Evolutionary conservation across 2,797 vertebrate species (phyloP), one percentile per base, ranked within the genome.

Genomic region (Brachymystax lenok): DNA sequence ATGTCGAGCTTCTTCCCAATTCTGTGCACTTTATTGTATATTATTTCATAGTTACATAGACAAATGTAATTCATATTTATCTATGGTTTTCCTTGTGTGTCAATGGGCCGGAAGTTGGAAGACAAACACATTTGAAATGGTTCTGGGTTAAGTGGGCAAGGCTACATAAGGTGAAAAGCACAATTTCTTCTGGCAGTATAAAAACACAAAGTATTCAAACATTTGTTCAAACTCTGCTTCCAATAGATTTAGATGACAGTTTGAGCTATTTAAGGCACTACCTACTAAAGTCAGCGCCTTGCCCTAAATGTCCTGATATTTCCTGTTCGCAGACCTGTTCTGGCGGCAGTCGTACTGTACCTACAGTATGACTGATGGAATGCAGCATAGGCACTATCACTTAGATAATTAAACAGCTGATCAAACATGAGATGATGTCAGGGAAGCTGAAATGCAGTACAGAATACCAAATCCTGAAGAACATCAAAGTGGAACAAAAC

Each of bases 341-440:
- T 64, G 61, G 61, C 24, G 21, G 30, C 67, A 33, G 67, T 69
- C 33, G 28, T 35, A 35, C 14, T 69, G 6, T 35, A 69, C 19
- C 19, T 40, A 40, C 67, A 19, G 82, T 82, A 83, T 5, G 80
- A 88, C 87, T 87, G 91, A 91, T 89, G 83, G 86, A 87, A 86
- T 81, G 78, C 80, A 85, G 79, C 83, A 82, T 80, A 75, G 80
- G 54, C 67, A 83, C 89, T 88, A 85, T 82, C 80, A 80, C 88
- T 90, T 10, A n/a, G 89, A 93, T 46, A 46, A 14, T 83, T 86
- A 83, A 88, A 80, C 86, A 90, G 86, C 88, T 85, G 87, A 90
- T 90, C 81, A 90, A 79, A 85, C 84, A 82, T 82, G 77, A 69
- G 71, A 54, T 69, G 79, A 75, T 72, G 40, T 56, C 19, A 74